Conservation (phyloP, 2,888 invertebrate genomes). For the Dichetophora obliterata region DNA sequence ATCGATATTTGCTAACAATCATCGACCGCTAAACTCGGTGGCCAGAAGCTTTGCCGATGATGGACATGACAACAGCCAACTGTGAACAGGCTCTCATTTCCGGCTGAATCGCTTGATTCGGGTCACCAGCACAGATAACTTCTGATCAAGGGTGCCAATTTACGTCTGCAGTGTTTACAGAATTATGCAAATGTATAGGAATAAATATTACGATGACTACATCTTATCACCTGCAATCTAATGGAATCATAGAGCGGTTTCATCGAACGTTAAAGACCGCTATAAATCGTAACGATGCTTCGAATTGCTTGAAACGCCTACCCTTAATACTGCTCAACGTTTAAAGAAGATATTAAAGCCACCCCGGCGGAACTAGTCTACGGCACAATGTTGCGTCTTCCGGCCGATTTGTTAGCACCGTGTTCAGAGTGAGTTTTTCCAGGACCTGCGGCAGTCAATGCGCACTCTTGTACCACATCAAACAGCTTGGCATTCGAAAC, state of each 20-base stretch:
- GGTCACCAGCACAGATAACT: too few relatives aligned
- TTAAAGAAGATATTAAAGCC: not conserved
- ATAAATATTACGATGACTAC: not conserved
- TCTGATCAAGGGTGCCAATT: not conserved
- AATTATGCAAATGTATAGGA: not conserved
- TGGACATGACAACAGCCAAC: not conserved
- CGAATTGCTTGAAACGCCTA: not conserved
- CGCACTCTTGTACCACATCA: not conserved
- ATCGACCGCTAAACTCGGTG: not conserved
- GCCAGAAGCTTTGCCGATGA: not conserved
- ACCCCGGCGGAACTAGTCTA: not conserved
- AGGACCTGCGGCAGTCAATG: not conserved
- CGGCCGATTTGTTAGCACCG: not conserved
- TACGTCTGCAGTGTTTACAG: not conserved
- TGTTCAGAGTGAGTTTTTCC: not conserved
- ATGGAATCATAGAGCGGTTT: not conserved
- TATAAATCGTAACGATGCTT: not conserved
- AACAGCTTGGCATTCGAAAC: not conserved
- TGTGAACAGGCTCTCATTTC: not conserved
- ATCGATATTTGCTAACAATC: not conserved
- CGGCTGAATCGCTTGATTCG: not conserved
- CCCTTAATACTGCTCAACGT: not conserved
- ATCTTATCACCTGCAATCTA: not conserved
- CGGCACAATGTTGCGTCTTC: not conserved
- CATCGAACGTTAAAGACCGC: not conserved